Evolutionary conservation across 2,113 vertebrate species (phyloP).

Genomic region (Corythoichthys haematopterus): DNA sequence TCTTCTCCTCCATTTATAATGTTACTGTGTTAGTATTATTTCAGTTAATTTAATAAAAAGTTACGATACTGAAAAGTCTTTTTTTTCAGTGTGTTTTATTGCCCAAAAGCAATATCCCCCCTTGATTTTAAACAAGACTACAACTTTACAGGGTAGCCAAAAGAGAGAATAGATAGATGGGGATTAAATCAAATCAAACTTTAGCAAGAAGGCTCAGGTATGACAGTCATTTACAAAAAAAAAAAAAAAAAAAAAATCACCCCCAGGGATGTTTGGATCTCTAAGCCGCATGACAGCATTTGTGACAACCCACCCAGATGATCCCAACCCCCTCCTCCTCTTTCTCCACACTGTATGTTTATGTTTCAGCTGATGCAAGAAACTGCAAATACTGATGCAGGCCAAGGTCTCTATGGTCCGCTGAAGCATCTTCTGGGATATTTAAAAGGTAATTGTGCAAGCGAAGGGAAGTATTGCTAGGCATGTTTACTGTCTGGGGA

Average conservation of each 20-base stretch:
- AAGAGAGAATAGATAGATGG: neutral
- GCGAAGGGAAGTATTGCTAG: neutral
- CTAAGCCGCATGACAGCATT: neutral
- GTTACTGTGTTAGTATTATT: too few relatives aligned
- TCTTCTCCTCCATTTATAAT: too few relatives aligned
- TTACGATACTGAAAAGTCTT: too few relatives aligned
- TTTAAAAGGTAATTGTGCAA: slow-evolving; percentile 6
- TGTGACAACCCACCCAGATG: neutral
- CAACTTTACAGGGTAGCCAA: too few relatives aligned
- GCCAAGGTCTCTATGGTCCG: neutral
- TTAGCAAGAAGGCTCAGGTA: neutral
- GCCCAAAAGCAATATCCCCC: too few relatives aligned
- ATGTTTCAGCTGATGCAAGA: slow-evolving; percentile 7
- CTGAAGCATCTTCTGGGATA: neutral
- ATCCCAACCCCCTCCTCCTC: neutral
- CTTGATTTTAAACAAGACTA: too few relatives aligned
- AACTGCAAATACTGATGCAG: neutral
- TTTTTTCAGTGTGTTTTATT: too few relatives aligned
- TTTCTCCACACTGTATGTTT: neutral
- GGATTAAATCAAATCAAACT: neutral
- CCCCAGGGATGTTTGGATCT: neutral
- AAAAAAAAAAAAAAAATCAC: neutral
- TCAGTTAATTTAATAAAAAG: too few relatives aligned
- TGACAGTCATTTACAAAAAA: neutral
- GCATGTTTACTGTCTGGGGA: neutral